These are phyloP conservation scores for Listronotus oregonensis DNA, from an alignment of 1,140 invertebrate genomes.

Conservation along the genomic window DNA sequence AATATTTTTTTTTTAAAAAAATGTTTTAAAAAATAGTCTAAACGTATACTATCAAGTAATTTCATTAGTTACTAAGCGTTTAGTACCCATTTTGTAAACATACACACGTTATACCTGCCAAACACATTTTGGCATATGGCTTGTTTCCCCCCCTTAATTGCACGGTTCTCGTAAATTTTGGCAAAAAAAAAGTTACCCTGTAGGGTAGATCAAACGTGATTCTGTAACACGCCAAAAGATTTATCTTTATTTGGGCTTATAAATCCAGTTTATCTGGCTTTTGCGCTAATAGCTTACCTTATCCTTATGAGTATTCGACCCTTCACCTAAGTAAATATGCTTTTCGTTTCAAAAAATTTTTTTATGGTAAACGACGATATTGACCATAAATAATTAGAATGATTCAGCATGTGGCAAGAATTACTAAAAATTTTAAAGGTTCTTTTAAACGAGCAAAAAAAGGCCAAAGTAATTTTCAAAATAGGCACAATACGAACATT, in stretches of 20 bases:
- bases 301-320: slow-evolving; percentile 12
- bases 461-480: too few species aligned
- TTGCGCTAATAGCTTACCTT: not conserved
- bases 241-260: slow-evolving; percentile 28
- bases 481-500: too few species aligned
- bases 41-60: too few species aligned
- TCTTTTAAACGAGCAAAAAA: too few species aligned
- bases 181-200: slow-evolving; percentile 21
- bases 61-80: too few species aligned
- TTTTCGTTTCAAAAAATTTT: not conserved
- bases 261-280: slow-evolving; percentile 20
- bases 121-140: slow-evolving; percentile 1
- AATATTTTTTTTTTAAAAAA: too few species aligned
- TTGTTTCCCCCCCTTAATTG: slow-evolving; percentile 17
- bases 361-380: too few species aligned
- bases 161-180: not conserved
- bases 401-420: too few species aligned
- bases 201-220: slow-evolving; percentile 13
- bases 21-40: too few species aligned
- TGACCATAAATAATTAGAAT: too few species aligned
- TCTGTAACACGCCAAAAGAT: slow-evolving; percentile 20
- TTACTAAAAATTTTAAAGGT: too few species aligned
- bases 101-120: slow-evolving; percentile 3
- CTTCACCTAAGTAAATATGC: slow-evolving; percentile 30
- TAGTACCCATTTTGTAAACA: slow-evolving; percentile 6